Evolutionary conservation across 2,888 invertebrate species (phyloP).

Genomic region (Sarcophaga rosellei): DNA sequence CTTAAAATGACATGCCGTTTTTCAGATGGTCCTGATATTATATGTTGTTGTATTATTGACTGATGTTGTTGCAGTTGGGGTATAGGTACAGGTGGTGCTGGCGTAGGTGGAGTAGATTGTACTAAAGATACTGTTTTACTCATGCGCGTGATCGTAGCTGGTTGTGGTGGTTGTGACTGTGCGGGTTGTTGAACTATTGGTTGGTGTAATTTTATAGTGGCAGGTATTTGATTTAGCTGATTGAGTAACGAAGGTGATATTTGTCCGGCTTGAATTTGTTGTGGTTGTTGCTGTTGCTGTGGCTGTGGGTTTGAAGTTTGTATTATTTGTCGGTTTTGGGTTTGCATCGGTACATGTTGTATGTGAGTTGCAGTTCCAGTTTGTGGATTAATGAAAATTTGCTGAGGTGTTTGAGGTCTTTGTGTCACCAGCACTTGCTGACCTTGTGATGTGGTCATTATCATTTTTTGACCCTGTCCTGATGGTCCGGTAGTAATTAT

Average conservation of each 20-base stretch:
- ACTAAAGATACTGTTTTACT: constrained; percentile 70
- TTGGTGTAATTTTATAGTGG: constrained; percentile 82
- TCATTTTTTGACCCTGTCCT: constrained; percentile 82
- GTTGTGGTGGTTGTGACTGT: constrained; percentile 74
- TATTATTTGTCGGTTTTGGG: constrained; percentile 67
- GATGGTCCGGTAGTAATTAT: constrained; percentile 77
- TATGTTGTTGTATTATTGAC: constrained; percentile 79
- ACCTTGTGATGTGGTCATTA: constrained; percentile 85
- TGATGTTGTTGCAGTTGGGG: constrained; percentile 83
- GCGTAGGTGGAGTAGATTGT: constrained; percentile 67
- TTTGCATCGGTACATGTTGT: constrained; percentile 68
- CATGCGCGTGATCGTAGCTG: constrained; percentile 54
- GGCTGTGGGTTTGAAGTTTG: constrained; percentile 81
- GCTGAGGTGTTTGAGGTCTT: constrained; percentile 75
- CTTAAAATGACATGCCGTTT: constrained; percentile 77
- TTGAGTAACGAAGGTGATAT: constrained; percentile 78
- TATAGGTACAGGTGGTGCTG: constrained; percentile 81
- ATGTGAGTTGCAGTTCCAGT: constrained; percentile 71
- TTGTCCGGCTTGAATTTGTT: constrained; percentile 82
- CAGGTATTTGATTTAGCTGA: constrained; percentile 80
- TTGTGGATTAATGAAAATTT: constrained; percentile 73
- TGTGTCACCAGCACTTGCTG: constrained; percentile 86
- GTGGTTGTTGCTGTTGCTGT: constrained; percentile 69
- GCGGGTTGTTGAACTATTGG: constrained; percentile 70
- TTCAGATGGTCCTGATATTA: constrained; percentile 77